A percentile compares a stretch with the other conserved stretches of the same genome.
Conservation (phyloP, 2,888 invertebrate species). For the Parnassius apollo region DNA sequence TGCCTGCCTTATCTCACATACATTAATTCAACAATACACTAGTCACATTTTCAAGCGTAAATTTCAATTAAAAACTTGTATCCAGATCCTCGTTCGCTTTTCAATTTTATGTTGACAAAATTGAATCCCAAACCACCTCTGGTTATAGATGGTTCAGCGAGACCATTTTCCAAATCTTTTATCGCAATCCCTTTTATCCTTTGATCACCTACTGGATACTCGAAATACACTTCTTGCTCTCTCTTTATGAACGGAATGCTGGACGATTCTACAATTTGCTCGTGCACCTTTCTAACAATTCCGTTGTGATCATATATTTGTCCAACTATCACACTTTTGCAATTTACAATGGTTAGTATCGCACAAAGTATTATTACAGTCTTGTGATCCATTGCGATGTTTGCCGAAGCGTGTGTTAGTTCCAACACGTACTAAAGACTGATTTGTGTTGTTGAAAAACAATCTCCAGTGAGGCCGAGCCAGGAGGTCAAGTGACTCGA, state of each 20-base stretch:
- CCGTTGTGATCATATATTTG: conserved; percentile 53
- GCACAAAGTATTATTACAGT: conserved; percentile 40
- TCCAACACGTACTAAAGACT: conserved; percentile 10
- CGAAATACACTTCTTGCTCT: conserved; percentile 53
- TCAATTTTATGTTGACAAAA: conserved; percentile 64
- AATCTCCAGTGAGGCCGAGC: conserved; percentile 9
- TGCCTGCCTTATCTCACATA: too few relatives aligned
- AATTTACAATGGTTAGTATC: conserved; percentile 37
- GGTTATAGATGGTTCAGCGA: conserved; percentile 62
- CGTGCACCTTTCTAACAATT: conserved; percentile 52
- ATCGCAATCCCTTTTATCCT: conserved; percentile 71
- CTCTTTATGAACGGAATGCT: conserved; percentile 55
- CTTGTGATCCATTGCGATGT: conserved; percentile 39
- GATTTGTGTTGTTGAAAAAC: conserved; percentile 17
- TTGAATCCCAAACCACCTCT: conserved; percentile 66
- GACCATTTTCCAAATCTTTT: conserved; percentile 62
- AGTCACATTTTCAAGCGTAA: conserved; percentile 43
- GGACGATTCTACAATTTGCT: conserved; percentile 43
- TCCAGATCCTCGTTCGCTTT: conserved; percentile 67
- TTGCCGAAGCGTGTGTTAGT: conserved; percentile 6
- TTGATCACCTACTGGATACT: conserved; percentile 52
- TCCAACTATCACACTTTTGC: conserved; percentile 58
- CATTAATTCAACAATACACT: too few relatives aligned
- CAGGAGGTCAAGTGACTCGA: conserved; percentile 39
- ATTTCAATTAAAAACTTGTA: conserved; percentile 61